phyloP scores from a whole-genome alignment of 2,113 vertebrate species.

The Solea senegalensis region DNA sequence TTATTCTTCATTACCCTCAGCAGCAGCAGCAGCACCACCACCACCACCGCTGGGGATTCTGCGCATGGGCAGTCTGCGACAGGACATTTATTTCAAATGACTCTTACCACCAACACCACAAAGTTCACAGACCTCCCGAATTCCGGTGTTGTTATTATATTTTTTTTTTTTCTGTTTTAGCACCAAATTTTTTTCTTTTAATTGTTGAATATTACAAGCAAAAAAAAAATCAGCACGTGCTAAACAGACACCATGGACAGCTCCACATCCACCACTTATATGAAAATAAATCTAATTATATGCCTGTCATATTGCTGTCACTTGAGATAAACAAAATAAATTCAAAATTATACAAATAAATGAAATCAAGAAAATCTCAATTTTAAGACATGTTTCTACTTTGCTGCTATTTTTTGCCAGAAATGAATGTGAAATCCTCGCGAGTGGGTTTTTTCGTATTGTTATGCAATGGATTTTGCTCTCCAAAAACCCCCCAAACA shows the following conservation, averaged over 20 bases:
- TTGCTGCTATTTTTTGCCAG: no score
- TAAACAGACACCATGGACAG: constrained; percentile 58
- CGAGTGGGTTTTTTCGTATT: neutral
- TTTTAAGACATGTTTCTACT: no score
- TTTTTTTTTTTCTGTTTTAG: neutral
- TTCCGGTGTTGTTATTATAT: constrained; percentile 12
- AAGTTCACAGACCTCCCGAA: constrained; percentile 24
- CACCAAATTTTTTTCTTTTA: neutral
- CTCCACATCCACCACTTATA: constrained; percentile 81
- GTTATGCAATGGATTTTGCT: neutral
- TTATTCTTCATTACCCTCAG: constrained; percentile 86
- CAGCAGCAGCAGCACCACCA: constrained; percentile 72
- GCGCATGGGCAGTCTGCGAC: constrained; percentile 82
- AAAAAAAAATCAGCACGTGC: neutral
- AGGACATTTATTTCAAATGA: constrained; percentile 77
- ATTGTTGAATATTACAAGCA: neutral
- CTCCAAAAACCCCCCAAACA: neutral
- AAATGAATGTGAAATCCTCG: neutral
- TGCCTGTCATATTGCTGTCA: constrained; percentile 77
- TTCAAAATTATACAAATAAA: no score
- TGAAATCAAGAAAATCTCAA: no score
- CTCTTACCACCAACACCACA: constrained; percentile 61
- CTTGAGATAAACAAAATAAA: constrained; percentile 81
- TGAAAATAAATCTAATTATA: constrained; percentile 82
- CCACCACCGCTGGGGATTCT: constrained; percentile 80